phyloP scores from a whole-genome alignment of 2,888 invertebrate genomes.

The Pantelozetes paolii region DNA sequence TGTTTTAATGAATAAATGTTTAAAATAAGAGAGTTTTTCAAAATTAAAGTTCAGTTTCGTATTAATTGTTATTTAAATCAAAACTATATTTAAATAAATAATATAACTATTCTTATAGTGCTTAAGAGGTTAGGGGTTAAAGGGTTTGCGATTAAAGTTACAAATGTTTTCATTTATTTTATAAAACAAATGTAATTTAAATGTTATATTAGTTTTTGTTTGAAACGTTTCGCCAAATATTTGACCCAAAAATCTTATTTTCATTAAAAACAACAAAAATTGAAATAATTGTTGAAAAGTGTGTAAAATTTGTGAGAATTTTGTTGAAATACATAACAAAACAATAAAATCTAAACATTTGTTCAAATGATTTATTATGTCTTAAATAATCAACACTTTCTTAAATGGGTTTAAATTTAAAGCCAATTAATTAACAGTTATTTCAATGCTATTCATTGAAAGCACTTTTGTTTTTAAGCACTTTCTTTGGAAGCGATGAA shows the following conservation, averaged over 20 bases:
- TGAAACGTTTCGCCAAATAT: no score
- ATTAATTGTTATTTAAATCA: no score
- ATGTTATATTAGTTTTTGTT: no score
- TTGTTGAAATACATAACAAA: background rate
- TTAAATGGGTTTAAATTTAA: background rate
- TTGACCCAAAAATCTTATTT: slow-evolving; percentile 17
- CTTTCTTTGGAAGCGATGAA: background rate
- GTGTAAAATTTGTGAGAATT: background rate
- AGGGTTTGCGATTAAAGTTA: no score
- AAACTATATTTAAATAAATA: no score
- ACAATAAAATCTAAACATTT: background rate
- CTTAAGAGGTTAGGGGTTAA: no score
- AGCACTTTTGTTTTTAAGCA: background rate
- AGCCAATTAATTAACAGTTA: background rate
- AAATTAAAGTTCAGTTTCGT: no score
- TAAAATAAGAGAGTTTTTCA: no score
- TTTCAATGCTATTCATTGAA: background rate
- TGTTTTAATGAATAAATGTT: no score
- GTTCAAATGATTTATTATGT: background rate
- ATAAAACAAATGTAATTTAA: background rate
- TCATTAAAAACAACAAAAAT: background rate
- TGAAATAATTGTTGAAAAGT: slow-evolving; percentile 1
- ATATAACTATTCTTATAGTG: no score
- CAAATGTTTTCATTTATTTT: background rate
- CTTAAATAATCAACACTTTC: background rate